These are phyloP conservation scores for Meles meles DNA, from an alignment of 2,113 vertebrate genomes.

Conservation along the genomic window DNA sequence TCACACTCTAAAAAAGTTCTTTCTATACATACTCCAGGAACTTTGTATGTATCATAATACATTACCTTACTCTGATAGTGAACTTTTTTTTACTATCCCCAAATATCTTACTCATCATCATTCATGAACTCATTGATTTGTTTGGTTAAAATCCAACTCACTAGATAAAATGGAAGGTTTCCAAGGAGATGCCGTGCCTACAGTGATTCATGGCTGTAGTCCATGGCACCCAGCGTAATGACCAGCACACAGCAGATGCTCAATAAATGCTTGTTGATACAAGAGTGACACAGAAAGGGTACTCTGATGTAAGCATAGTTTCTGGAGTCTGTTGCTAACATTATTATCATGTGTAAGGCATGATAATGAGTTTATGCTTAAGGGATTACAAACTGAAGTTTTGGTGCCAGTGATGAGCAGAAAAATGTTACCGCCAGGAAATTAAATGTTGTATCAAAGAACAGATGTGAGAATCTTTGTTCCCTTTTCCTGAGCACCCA, in stretches of 20 bases:
- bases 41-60: background rate
- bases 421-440: constrained; percentile 16
- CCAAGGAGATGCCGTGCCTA: background rate
- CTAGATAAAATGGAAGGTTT: background rate
- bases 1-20: background rate
- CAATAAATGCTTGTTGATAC: background rate
- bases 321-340: background rate
- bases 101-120: background rate
- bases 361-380: background rate
- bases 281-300: background rate
- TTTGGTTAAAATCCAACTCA: background rate
- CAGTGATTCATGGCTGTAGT: background rate
- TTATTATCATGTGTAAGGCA: background rate
- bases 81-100: background rate
- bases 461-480: constrained; percentile 7
- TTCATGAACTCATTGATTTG: background rate
- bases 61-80: background rate
- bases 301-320: background rate
- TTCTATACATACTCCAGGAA: background rate
- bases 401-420: background rate
- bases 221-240: background rate
- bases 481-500: background rate
- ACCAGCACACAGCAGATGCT: background rate
- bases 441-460: constrained; percentile 41
- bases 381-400: background rate